A percentile compares a stretch with the other conserved stretches of the same genome.
phyloP scores from a whole-genome alignment of 2,113 vertebrate genomes.

The Meleagris gallopavo region DNA sequence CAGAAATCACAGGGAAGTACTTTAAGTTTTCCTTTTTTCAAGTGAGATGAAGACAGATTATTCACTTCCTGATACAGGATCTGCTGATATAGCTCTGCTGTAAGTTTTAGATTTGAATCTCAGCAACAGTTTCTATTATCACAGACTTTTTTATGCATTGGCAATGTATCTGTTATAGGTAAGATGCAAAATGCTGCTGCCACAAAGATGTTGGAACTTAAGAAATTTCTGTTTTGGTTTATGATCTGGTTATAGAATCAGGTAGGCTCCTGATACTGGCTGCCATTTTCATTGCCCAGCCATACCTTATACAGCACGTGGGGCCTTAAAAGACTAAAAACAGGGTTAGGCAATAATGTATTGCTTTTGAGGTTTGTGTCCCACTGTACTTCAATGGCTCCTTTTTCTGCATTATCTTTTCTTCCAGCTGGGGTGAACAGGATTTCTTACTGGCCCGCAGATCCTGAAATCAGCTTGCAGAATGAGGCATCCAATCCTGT shows the following conservation, averaged over 20 bases:
- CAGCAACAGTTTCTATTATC: neutral
- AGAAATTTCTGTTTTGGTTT: neutral
- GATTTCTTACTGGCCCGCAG: slow-evolving; percentile 95
- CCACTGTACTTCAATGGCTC: neutral
- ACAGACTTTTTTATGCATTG: neutral
- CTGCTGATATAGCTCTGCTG: neutral
- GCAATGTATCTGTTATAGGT: neutral
- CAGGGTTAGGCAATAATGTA: neutral
- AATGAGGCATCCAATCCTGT: slow-evolving; percentile 3
- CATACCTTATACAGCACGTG: neutral
- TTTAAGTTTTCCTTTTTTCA: neutral
- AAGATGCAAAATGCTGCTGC: neutral
- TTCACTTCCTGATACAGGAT: neutral
- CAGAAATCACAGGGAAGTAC: neutral
- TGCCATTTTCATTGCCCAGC: neutral
- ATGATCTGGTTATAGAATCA: neutral
- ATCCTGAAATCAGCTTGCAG: slow-evolving; percentile 92
- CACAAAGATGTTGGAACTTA: neutral
- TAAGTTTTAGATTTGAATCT: neutral
- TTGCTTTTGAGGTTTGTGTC: neutral
- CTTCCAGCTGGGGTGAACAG: slow-evolving; percentile 90
- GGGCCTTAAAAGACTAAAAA: neutral
- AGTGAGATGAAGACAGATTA: neutral
- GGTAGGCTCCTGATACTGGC: neutral
- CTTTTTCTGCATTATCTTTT: slow-evolving; percentile 42